These are phyloP conservation scores for Hemibagrus guttatus DNA, from an alignment of 2,797 vertebrate species.

Conservation along the genomic window DNA sequence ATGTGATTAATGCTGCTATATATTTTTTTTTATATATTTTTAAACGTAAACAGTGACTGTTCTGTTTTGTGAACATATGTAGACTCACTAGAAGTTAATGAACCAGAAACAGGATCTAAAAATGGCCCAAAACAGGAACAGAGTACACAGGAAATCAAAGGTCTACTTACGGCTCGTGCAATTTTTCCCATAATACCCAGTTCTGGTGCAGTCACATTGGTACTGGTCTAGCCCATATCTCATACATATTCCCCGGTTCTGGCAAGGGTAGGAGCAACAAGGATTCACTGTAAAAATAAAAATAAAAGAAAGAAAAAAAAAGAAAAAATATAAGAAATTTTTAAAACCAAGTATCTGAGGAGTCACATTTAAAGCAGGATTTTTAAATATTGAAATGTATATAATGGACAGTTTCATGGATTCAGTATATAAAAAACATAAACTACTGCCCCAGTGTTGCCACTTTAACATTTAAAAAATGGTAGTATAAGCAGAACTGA, in stretches of 20 bases:
- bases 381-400: neutral
- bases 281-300: conserved; percentile 79
- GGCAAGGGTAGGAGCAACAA: conserved; percentile 92
- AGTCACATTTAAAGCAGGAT: neutral
- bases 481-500: neutral
- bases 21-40: neutral
- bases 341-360: neutral
- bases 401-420: neutral
- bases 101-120: neutral
- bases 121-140: neutral
- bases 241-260: conserved; percentile 87
- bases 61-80: neutral
- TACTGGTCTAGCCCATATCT: conserved; percentile 76
- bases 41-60: neutral
- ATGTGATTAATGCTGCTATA: neutral
- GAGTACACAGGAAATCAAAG: conserved; percentile 46
- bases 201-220: conserved; percentile 90
- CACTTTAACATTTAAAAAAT: neutral
- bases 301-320: no score
- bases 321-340: no score
- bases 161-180: conserved; percentile 85
- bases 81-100: neutral
- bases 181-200: conserved; percentile 86
- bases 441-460: neutral
- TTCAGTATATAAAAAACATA: neutral